Conservation (phyloP, 2,797 vertebrate genomes). For the Saxicola maurus region DNA sequence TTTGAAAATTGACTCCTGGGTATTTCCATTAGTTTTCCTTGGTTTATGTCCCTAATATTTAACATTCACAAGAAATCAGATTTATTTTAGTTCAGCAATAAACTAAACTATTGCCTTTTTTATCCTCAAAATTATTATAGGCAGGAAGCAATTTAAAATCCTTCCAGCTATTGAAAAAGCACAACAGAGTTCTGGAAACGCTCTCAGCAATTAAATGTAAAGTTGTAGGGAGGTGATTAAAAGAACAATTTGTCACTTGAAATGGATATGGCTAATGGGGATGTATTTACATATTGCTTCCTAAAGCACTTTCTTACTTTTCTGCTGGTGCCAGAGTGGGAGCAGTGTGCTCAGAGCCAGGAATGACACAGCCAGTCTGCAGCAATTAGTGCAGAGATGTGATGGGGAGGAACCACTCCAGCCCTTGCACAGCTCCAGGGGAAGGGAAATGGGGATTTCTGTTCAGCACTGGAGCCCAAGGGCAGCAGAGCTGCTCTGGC, state of each 20-base stretch:
- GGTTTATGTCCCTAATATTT: neutral
- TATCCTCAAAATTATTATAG: constrained; percentile 35
- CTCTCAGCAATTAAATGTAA: constrained; percentile 48
- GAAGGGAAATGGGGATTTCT: neutral
- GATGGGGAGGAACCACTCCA: neutral
- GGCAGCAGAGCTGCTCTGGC: neutral
- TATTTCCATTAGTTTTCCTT: neutral
- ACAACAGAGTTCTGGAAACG: constrained; percentile 43
- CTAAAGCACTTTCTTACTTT: constrained; percentile 26
- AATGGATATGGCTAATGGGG: constrained; percentile 49
- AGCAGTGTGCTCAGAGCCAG: neutral
- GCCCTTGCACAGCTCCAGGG: neutral
- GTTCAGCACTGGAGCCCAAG: neutral
- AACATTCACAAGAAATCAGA: constrained; percentile 5
- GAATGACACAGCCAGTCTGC: neutral
- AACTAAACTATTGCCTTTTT: constrained; percentile 20
- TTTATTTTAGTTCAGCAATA: neutral
- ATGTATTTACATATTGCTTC: constrained; percentile 54
- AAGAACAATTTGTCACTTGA: constrained; percentile 58
- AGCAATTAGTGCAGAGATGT: constrained; percentile 29
- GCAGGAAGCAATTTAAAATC: constrained; percentile 47
- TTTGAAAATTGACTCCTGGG: neutral
- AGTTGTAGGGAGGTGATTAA: constrained; percentile 59
- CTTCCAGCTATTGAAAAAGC: constrained; percentile 21
- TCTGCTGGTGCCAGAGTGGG: neutral